A percentile compares a stretch with the other conserved stretches of the same genome.
These are phyloP conservation scores for Vespertilio murinus DNA, from an alignment of 2,797 vertebrate genomes.

Conservation along the genomic window DNA sequence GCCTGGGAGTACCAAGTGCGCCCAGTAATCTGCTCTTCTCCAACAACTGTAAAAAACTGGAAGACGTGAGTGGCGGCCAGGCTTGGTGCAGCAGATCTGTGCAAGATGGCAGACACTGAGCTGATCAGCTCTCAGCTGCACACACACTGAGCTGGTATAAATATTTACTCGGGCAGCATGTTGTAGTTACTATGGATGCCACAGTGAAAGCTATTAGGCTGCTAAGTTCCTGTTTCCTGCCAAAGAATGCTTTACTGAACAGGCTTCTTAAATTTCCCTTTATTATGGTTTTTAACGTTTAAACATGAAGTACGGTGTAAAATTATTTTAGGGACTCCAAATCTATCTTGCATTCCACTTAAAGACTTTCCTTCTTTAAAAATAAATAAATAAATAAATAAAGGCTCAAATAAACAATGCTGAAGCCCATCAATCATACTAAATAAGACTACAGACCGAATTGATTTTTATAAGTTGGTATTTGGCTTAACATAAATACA, in stretches of 20 bases:
- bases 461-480: neutral
- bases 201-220: neutral
- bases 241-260: neutral
- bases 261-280: neutral
- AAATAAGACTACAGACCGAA: neutral
- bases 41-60: neutral
- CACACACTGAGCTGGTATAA: neutral
- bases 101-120: rapidly evolving
- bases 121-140: neutral
- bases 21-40: neutral
- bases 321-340: neutral
- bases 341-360: neutral
- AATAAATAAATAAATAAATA: neutral
- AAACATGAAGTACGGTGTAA: neutral
- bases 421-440: too few relatives aligned
- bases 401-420: neutral
- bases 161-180: neutral
- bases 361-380: neutral
- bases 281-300: neutral
- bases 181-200: constrained; percentile 15
- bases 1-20: rapidly evolving
- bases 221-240: neutral
- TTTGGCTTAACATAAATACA: neutral
- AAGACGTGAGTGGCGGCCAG: rapidly evolving
- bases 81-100: neutral